Percentiles rank a stretch among this genome's conserved stretches.
Evolutionary conservation across 2,113 vertebrate genomes (phyloP).

Genomic region (Gasterosteus nipponicus): DNA sequence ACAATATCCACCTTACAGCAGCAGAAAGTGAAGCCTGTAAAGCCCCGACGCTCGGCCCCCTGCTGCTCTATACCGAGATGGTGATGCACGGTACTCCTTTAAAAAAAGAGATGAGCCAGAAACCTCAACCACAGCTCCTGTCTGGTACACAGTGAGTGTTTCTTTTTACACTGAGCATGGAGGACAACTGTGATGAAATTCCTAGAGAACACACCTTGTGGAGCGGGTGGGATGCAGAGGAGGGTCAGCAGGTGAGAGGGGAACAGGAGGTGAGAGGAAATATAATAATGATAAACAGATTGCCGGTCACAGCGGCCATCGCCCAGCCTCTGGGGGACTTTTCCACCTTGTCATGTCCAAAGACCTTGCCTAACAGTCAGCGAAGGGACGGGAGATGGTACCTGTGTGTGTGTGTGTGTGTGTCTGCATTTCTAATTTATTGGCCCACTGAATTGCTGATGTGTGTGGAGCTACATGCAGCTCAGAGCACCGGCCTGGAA

Average conservation of each 20-base stretch:
- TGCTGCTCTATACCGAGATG: neutral
- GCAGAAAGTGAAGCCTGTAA: no score
- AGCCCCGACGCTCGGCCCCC: neutral
- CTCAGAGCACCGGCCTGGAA: conserved; percentile 69
- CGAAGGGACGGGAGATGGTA: conserved; percentile 41
- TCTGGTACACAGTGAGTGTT: neutral
- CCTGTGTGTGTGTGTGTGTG: conserved; percentile 32
- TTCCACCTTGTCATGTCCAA: conserved; percentile 73
- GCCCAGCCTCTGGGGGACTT: conserved; percentile 64
- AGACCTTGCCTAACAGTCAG: conserved; percentile 62
- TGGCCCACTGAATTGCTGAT: conserved; percentile 76
- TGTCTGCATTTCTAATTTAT: conserved; percentile 71
- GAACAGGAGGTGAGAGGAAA: conserved; percentile 58
- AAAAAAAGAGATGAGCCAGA: conserved; percentile 14
- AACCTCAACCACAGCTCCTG: conserved; percentile 18
- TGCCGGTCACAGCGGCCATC: conserved; percentile 27
- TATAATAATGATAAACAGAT: conserved; percentile 72
- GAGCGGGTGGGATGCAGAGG: conserved; percentile 20
- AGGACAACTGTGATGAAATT: conserved; percentile 57
- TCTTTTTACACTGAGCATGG: conserved; percentile 43
- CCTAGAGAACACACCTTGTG: conserved; percentile 37
- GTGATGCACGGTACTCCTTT: conserved; percentile 26
- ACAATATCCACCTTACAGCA: no score
- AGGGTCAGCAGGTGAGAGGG: conserved; percentile 57
- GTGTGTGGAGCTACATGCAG: conserved; percentile 57